Evolutionary conservation across 2,888 invertebrate species (phyloP).

Genomic region (Cremastinae sp.): DNA sequence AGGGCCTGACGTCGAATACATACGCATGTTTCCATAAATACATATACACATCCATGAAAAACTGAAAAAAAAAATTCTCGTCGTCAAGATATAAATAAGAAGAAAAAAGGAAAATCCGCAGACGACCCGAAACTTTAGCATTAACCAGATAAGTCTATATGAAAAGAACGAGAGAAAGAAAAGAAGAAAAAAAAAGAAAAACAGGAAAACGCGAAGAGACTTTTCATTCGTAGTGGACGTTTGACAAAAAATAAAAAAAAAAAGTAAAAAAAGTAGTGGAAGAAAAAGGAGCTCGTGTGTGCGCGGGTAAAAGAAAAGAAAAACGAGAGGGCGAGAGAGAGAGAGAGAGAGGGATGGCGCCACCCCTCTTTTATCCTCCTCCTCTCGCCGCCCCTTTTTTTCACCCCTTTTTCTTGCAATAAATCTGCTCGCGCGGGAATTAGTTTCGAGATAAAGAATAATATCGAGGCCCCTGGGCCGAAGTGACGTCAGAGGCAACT

Average conservation of each 20-base stretch:
- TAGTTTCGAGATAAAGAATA: conserved; percentile 81
- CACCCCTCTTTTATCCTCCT: conserved; percentile 66
- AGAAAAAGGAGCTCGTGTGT: too few relatives aligned
- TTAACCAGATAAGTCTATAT: conserved; percentile 76
- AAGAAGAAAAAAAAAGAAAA: not conserved
- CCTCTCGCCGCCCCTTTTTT: conserved; percentile 64
- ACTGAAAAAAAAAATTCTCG: conserved; percentile 26
- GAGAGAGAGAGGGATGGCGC: conserved; percentile 10
- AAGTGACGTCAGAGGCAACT: conserved; percentile 79
- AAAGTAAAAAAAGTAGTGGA: not conserved
- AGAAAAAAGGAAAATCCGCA: conserved; percentile 34
- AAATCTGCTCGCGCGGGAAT: conserved; percentile 80
- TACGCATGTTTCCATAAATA: too few relatives aligned
- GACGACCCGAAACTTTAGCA: conserved; percentile 72
- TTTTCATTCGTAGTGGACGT: conserved; percentile 1
- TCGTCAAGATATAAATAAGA: conserved; percentile 42
- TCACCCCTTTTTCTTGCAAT: conserved; percentile 79
- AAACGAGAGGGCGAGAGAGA: conserved; percentile 1
- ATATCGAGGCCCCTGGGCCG: conserved; percentile 78
- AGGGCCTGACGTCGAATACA: not conserved
- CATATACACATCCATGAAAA: too few relatives aligned
- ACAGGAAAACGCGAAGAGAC: conserved; percentile 17
- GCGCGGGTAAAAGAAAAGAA: not conserved
- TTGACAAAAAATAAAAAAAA: too few relatives aligned
- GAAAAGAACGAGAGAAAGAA: conserved; percentile 39